phyloP scores from a whole-genome alignment of 1,140 invertebrate genomes.

The Drosophila orosa region DNA sequence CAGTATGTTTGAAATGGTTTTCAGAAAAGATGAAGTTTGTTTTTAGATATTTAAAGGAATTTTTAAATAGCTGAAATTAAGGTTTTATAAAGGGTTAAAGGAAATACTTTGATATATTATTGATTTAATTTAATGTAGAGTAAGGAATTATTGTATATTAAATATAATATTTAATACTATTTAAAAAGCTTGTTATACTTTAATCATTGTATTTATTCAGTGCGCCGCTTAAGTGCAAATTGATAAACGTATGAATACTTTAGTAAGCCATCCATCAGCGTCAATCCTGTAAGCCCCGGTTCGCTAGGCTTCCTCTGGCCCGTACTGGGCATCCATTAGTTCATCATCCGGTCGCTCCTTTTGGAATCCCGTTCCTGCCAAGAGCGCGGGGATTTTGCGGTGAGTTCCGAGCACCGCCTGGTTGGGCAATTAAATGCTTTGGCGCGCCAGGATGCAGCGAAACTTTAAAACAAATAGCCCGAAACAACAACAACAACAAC shows the following conservation, averaged over 20 bases:
- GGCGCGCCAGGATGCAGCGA: slow-evolving; percentile 22
- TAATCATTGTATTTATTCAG: background rate
- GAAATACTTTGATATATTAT: no score
- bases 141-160: no score
- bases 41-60: background rate
- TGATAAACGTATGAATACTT: slow-evolving; percentile 16
- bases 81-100: background rate
- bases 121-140: background rate
- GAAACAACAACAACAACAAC: slow-evolving; percentile 63
- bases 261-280: slow-evolving; percentile 14
- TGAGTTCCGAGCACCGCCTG: slow-evolving; percentile 31
- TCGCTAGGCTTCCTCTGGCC: background rate
- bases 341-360: slow-evolving; percentile 16
- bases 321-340: slow-evolving; percentile 29
- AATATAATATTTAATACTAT: no score
- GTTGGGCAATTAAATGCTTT: slow-evolving; percentile 68
- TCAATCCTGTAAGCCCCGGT: slow-evolving; percentile 1
- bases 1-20: slow-evolving; percentile 3
- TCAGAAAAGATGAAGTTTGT: background rate
- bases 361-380: background rate
- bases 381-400: slow-evolving; percentile 24
- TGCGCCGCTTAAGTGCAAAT: slow-evolving; percentile 1
- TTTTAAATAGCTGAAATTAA: background rate
- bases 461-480: slow-evolving; percentile 48
- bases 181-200: background rate